Evolutionary conservation across 1,140 invertebrate species (phyloP).

Genomic region (Papilio helenus): DNA sequence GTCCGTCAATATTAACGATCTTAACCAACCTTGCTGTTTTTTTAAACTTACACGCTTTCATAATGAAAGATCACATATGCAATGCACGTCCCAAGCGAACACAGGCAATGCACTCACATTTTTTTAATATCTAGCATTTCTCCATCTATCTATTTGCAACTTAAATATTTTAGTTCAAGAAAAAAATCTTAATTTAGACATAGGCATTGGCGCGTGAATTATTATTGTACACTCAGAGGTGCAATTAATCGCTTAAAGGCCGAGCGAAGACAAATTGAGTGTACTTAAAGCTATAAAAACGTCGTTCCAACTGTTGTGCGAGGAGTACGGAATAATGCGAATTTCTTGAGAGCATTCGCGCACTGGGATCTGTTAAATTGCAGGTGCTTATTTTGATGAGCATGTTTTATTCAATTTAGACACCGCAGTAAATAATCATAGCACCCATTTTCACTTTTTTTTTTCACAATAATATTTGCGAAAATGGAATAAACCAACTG

Average conservation of each 20-base stretch:
- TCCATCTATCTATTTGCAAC: too few relatives aligned
- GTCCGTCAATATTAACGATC: too few relatives aligned
- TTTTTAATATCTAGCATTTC: too few relatives aligned
- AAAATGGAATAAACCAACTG: background rate
- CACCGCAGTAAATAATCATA: constrained; percentile 30
- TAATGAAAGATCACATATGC: too few relatives aligned
- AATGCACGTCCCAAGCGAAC: too few relatives aligned
- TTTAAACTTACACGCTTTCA: too few relatives aligned
- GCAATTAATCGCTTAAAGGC: constrained; percentile 34
- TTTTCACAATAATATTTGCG: background rate
- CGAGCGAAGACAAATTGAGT: constrained; percentile 36
- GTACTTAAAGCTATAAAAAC: constrained; percentile 36
- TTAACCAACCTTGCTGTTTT: too few relatives aligned
- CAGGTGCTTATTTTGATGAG: constrained; percentile 36
- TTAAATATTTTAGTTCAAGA: background rate
- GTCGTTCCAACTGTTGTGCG: constrained; percentile 36
- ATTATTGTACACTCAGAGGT: constrained; percentile 33
- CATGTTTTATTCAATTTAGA: constrained; percentile 40
- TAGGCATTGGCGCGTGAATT: background rate
- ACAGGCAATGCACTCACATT: too few relatives aligned
- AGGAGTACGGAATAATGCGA: constrained; percentile 28
- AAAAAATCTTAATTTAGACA: constrained; percentile 12
- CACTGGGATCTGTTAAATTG: constrained; percentile 26
- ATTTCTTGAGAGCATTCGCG: constrained; percentile 24
- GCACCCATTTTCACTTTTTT: background rate